Evolutionary conservation across 2,797 vertebrate species (phyloP), one percentile per base, ranked within the genome.

Genomic region (Scarus forsteni): DNA sequence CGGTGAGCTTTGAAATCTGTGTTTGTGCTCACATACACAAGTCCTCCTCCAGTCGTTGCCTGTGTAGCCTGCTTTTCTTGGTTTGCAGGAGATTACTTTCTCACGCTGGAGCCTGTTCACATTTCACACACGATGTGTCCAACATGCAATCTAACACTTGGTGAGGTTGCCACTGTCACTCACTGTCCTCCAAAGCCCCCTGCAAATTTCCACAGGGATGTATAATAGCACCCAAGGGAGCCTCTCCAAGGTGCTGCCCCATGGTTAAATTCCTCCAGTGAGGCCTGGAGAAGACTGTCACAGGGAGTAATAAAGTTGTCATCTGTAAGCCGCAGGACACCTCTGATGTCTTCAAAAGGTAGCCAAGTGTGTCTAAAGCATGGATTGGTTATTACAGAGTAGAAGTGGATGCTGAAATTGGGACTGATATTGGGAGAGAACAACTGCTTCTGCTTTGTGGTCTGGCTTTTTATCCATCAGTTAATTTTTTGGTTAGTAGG

Each of bases 121-220:
- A 57, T 82, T 77, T 77, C 70, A 58, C 69, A 66, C 68, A n/a
- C 27, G 1, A 66, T 48, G 61, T 52, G 59, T 79, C 73, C 45
- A 53, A 81, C 63, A 65, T 8, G 40, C 64, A 79, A 70, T 75
- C 62, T 35, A 69, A 75, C 64, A 74, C 55, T 62, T 34, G 7
- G 55, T 60, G 40, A 83, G 60, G 60, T 66, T 76, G 76, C 49
- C 67, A 14, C 71, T 81, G 80, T 85, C 85, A 80, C 49, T 79
- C 73, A 80, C 44, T 52, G 63, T 72, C 80, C 57, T 51, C 62
- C 55, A 55, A 70, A 70, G 49, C 59, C 61, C 40, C 15, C 10
- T 1, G 51, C 8, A 36, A 15, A 50, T 65, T 64, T 70, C 51
- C 61, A 63, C 2, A 35, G 69, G 61, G 77, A 75, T 13, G 66